A percentile compares a stretch with the other conserved stretches of the same genome.
Evolutionary conservation across 35 echinoderm and acorn worm genomes (phyloP).

Genomic region (Apostichopus parvimensis): DNA sequence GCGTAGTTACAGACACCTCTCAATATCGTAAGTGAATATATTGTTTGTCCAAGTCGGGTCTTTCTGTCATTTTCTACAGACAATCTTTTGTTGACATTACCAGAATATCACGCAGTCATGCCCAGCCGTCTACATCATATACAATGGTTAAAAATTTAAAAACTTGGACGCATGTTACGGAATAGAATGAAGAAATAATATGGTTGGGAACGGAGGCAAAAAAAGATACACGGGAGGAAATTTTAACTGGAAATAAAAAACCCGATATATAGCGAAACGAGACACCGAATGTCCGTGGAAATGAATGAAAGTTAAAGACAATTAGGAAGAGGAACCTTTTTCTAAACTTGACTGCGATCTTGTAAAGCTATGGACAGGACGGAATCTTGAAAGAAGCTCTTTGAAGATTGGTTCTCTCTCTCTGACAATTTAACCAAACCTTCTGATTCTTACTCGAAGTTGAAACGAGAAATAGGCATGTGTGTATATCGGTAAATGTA

Average conservation of each 20-base stretch:
- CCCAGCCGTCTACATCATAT: background rate
- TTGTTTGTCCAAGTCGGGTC: constrained; percentile 26
- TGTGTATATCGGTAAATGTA: too few species aligned
- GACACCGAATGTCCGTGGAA: constrained; percentile 14
- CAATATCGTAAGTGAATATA: constrained; percentile 45
- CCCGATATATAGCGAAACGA: background rate
- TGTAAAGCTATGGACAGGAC: too few species aligned
- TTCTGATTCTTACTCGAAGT: too few species aligned
- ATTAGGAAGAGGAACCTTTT: background rate
- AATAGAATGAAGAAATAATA: constrained; percentile 38
- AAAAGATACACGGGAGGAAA: background rate
- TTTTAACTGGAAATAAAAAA: background rate
- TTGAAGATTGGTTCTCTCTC: too few species aligned
- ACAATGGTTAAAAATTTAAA: background rate
- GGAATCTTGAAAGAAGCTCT: too few species aligned
- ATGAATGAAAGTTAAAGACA: background rate
- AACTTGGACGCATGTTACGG: background rate
- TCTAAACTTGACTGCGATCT: too few species aligned
- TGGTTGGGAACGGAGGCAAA: background rate
- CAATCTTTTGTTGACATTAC: constrained; percentile 13
- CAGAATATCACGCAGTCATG: constrained; percentile 31
- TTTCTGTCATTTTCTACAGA: constrained; percentile 16
- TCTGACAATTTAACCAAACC: too few species aligned
- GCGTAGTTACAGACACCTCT: constrained; percentile 12
- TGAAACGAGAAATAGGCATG: too few species aligned